Conservation (phyloP, 2,888 invertebrate genomes). For the Sycophila texana region DNA sequence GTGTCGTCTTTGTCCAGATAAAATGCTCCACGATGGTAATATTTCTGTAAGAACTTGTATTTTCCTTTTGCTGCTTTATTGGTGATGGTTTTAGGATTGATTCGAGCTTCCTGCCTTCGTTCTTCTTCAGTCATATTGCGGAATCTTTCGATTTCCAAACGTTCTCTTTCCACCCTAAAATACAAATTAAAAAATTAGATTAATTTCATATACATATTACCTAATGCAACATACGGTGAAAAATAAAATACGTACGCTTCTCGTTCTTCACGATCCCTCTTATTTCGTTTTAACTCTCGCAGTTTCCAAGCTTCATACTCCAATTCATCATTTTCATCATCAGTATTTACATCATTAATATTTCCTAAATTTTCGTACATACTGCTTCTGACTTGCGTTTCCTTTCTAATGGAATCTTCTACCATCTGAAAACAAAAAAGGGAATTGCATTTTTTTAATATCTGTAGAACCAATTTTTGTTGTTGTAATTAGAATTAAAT, state of each 20-base stretch:
- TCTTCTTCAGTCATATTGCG: slow-evolving; percentile 98
- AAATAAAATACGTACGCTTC: slow-evolving; percentile 84
- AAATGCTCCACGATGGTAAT: slow-evolving; percentile 99
- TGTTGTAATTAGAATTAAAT: slow-evolving; percentile 6
- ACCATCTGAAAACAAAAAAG: slow-evolving; percentile 79
- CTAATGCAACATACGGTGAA: neutral
- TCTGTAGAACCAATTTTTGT: slow-evolving; percentile 6
- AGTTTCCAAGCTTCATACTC: slow-evolving; percentile 99
- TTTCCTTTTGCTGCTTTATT: slow-evolving; percentile 98
- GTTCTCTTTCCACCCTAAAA: slow-evolving; percentile 89
- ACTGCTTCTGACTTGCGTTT: slow-evolving; percentile 78
- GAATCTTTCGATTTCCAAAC: slow-evolving; percentile 91
- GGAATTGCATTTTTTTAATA: neutral
- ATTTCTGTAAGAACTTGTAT: slow-evolving; percentile 99
- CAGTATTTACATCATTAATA: slow-evolving; percentile 91
- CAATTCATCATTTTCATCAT: slow-evolving; percentile 96
- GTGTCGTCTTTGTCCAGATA: slow-evolving; percentile 96
- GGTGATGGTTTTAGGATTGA: slow-evolving; percentile 94
- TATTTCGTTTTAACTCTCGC: slow-evolving; percentile 95
- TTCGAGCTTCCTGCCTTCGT: slow-evolving; percentile 88
- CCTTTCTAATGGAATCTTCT: slow-evolving; percentile 91
- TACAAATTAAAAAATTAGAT: slow-evolving; percentile 20
- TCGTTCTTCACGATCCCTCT: slow-evolving; percentile 96
- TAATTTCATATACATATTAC: slow-evolving; percentile 5
- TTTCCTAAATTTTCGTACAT: slow-evolving; percentile 85